Conservation (phyloP, 2,113 vertebrate species). For the Pelodiscus sinensis region DNA sequence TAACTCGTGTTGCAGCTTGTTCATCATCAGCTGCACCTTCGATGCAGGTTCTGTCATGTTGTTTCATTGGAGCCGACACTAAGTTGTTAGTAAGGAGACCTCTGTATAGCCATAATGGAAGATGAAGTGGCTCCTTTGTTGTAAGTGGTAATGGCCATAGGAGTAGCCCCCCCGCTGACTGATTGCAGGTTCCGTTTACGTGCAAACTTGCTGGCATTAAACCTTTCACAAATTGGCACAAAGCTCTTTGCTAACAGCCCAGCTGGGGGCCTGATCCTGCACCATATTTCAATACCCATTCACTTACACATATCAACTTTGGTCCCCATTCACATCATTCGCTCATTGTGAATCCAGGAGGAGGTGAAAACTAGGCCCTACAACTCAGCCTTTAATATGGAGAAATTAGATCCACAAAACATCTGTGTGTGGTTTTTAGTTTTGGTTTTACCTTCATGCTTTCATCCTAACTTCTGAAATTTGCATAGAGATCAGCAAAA, state of each 20-base stretch:
- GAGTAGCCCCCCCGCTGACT: background rate
- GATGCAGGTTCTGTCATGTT: background rate
- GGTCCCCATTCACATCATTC: background rate
- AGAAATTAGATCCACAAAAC: background rate
- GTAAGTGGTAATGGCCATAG: background rate
- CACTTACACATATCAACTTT: background rate
- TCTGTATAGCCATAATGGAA: background rate
- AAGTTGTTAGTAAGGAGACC: background rate
- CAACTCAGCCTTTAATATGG: background rate
- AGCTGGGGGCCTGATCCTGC: background rate
- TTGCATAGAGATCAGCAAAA: background rate
- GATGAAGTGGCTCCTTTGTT: background rate
- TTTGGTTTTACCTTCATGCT: background rate
- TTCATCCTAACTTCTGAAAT: background rate
- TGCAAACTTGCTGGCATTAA: background rate
- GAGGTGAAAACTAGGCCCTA: background rate
- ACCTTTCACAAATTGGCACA: background rate
- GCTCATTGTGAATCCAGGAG: background rate
- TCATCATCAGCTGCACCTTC: background rate
- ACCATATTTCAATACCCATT: too few relatives aligned
- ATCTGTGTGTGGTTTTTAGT: background rate
- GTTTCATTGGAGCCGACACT: background rate
- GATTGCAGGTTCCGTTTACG: background rate
- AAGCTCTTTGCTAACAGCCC: background rate
- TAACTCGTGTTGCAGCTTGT: constrained; percentile 25